A percentile compares a stretch with the other conserved stretches of the same genome.
phyloP scores from a whole-genome alignment of 2,797 vertebrate species.

The Coendou prehensilis region DNA sequence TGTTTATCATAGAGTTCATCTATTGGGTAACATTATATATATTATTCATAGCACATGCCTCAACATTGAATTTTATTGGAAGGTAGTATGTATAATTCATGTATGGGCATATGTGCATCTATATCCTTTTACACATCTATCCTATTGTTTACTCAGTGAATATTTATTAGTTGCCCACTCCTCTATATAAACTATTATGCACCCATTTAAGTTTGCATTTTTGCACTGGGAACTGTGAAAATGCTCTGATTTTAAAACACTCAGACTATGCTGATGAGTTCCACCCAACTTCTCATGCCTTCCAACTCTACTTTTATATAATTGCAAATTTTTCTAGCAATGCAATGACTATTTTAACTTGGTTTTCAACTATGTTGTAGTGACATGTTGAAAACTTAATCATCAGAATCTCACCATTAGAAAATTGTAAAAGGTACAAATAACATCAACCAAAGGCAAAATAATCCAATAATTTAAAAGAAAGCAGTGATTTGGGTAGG shows the following conservation, averaged over 20 bases:
- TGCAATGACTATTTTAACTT: constrained; percentile 27
- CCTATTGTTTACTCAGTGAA: background rate
- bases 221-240: background rate
- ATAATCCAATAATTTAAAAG: constrained; percentile 2
- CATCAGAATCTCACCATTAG: constrained; percentile 2
- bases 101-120: background rate
- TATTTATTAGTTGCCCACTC: background rate
- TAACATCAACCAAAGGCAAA: constrained; percentile 33
- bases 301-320: background rate
- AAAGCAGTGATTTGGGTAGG: constrained; percentile 1
- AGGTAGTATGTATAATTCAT: background rate
- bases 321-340: background rate
- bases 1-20: background rate
- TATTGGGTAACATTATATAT: constrained; percentile 3
- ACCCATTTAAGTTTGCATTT: background rate
- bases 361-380: constrained; percentile 27
- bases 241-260: constrained; percentile 18
- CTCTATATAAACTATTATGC: background rate
- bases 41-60: background rate
- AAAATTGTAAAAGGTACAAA: background rate
- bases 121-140: background rate
- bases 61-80: constrained; percentile 30
- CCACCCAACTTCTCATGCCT: constrained; percentile 22
- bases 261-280: background rate
- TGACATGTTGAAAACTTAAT: background rate